These are phyloP conservation scores for Tenthredo scrophulariae DNA, from an alignment of 2,888 invertebrate species.

Conservation along the genomic window DNA sequence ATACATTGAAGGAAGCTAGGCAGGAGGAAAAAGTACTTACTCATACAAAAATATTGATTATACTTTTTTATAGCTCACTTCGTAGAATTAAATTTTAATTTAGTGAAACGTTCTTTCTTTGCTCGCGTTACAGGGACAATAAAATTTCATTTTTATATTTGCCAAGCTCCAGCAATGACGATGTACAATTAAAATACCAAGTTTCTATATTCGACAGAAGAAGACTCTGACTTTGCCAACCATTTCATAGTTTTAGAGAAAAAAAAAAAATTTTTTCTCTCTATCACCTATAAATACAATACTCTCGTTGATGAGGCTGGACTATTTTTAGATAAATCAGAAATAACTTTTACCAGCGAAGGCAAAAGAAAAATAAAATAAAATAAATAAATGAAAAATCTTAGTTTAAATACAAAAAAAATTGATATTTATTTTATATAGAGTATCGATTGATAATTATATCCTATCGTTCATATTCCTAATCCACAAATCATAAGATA, in stretches of 20 bases:
- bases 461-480: neutral
- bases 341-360: neutral
- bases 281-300: slow-evolving; percentile 8
- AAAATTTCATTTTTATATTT: slow-evolving; percentile 43
- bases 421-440: neutral
- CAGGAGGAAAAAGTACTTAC: slow-evolving; percentile 55
- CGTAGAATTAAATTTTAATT: slow-evolving; percentile 67
- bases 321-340: neutral
- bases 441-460: neutral
- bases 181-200: slow-evolving; percentile 11
- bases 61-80: slow-evolving; percentile 67
- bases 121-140: slow-evolving; percentile 43
- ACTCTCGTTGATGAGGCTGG: neutral
- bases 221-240: neutral
- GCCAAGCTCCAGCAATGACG: neutral
- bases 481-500: neutral
- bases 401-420: neutral
- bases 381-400: neutral
- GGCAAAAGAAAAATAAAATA: neutral
- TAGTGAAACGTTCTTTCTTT: slow-evolving; percentile 65
- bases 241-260: neutral
- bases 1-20: neutral
- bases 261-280: neutral
- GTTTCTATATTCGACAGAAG: neutral
- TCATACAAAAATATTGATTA: slow-evolving; percentile 70